phyloP scores from a whole-genome alignment of 2,113 vertebrate genomes.

The Rhabdomys dilectus region DNA sequence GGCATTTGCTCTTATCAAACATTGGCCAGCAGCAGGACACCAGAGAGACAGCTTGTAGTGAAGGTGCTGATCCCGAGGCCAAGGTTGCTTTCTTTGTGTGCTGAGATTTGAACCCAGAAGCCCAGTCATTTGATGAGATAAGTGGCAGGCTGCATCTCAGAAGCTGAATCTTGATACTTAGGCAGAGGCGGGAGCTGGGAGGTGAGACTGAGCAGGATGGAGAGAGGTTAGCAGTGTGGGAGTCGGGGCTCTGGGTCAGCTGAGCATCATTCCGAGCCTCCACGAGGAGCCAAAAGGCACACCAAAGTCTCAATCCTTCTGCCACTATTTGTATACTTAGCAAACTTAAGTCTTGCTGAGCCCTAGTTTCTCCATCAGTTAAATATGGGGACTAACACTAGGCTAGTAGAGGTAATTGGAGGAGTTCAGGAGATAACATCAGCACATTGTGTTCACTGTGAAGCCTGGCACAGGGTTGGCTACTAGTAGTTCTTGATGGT shows the following conservation, averaged over 20 bases:
- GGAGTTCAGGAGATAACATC: background rate
- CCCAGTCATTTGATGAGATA: background rate
- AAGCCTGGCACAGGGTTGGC: background rate
- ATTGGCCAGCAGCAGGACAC: background rate
- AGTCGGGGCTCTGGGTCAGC: accelerated
- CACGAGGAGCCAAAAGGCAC: background rate
- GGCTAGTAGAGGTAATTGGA: background rate
- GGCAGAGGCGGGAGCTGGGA: background rate
- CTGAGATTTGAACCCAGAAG: slow-evolving; percentile 2
- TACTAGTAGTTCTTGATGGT: background rate
- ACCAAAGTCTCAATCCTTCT: background rate
- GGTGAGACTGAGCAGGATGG: background rate
- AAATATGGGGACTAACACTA: background rate
- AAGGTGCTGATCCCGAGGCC: background rate
- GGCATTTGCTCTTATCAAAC: background rate
- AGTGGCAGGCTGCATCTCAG: background rate
- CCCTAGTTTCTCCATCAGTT: background rate
- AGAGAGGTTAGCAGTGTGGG: background rate
- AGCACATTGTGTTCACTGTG: background rate
- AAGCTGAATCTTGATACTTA: background rate
- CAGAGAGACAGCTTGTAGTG: background rate
- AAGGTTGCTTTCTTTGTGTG: background rate
- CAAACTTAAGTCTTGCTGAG: background rate
- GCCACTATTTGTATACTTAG: background rate
- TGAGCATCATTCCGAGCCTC: background rate